Conservation (phyloP, 2,888 invertebrate genomes). For the Metellina segmentata region DNA sequence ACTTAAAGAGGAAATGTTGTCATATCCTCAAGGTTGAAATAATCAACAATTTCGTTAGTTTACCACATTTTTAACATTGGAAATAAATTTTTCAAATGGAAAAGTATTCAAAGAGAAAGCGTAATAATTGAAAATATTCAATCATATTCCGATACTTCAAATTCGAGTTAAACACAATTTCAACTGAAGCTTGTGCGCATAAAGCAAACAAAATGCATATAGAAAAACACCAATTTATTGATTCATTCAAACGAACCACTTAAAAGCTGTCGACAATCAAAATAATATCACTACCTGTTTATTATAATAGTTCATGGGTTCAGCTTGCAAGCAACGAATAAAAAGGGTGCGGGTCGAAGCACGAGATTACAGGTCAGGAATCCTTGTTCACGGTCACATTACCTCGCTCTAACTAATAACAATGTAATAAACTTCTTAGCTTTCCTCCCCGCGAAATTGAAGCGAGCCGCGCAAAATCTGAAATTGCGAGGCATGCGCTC, state of each 20-base stretch:
- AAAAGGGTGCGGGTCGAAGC: conserved; percentile 5
- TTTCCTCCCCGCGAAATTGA: conserved; percentile 49
- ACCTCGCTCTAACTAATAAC: conserved; percentile 53
- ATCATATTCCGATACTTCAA: no score
- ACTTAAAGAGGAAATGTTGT: no score
- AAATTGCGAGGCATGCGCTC: conserved; percentile 15
- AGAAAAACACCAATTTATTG: neutral
- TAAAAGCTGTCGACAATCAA: neutral
- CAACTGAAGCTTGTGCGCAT: no score
- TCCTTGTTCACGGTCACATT: neutral
- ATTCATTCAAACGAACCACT: neutral
- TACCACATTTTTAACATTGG: no score
- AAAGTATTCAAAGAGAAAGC: no score
- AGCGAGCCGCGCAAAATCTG: conserved; percentile 36
- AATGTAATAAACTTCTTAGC: conserved; percentile 57
- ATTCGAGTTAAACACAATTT: no score
- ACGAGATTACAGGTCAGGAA: neutral
- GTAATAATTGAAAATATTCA: no score
- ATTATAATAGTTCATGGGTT: neutral
- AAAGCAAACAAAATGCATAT: neutral
- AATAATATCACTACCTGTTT: neutral
- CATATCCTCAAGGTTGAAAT: no score
- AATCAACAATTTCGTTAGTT: no score
- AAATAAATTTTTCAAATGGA: no score
- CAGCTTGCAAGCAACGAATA: neutral